These are phyloP conservation scores for Helostoma temminkii DNA, from an alignment of 2,797 vertebrate genomes.

Conservation along the genomic window DNA sequence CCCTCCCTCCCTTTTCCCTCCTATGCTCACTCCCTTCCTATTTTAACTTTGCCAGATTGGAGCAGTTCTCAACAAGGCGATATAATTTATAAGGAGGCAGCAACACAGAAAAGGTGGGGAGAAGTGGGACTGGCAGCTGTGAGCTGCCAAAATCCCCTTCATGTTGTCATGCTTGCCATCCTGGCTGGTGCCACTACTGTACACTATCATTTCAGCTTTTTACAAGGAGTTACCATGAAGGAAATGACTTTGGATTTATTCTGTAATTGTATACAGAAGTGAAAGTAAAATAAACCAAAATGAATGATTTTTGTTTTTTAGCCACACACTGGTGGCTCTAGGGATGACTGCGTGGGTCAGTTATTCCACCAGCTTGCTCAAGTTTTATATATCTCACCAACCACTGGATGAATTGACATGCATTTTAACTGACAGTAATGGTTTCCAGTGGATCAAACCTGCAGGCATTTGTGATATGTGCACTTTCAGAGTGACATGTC, in stretches of 20 bases:
- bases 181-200: not conserved
- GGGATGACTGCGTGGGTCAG: not conserved
- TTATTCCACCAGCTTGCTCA: not conserved
- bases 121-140: constrained; percentile 8
- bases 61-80: constrained; percentile 62
- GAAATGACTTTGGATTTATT: not conserved
- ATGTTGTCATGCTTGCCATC: constrained; percentile 6
- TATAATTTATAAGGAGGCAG: constrained; percentile 33
- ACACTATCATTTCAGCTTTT: constrained; percentile 4
- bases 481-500: not conserved
- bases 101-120: not conserved
- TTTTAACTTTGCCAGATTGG: constrained; percentile 48
- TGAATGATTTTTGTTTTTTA: not conserved
- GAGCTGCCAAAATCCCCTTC: constrained; percentile 15
- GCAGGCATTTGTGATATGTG: not conserved
- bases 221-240: not conserved
- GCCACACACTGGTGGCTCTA: not conserved
- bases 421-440: not conserved
- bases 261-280: not conserved
- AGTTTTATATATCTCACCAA: not conserved
- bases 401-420: not conserved
- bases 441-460: not conserved
- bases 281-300: not conserved
- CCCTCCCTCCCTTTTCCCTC: constrained; percentile 16
- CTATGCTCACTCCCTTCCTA: constrained; percentile 38